A percentile compares a stretch with the other conserved stretches of the same genome.
phyloP scores from a whole-genome alignment of 2,113 vertebrate genomes.

The Nesogale talazaci region DNA sequence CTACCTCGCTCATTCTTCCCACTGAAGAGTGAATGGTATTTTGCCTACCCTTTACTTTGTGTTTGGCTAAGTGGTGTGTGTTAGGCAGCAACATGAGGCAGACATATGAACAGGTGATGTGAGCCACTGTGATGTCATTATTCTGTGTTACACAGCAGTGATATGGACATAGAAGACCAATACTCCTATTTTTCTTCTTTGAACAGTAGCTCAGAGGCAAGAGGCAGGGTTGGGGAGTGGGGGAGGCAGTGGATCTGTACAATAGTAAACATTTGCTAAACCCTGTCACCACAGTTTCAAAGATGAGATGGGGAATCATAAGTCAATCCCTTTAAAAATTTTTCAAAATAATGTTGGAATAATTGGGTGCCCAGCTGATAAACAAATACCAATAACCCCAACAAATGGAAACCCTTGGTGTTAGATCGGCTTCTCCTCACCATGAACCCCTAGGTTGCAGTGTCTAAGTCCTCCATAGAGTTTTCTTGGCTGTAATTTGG shows the following conservation, averaged over 20 bases:
- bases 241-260: neutral
- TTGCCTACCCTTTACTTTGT: neutral
- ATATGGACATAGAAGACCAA: conserved; percentile 31
- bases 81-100: neutral
- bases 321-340: conserved; percentile 30
- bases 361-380: neutral
- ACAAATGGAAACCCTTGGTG: too few species aligned
- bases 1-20: neutral
- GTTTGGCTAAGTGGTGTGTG: neutral
- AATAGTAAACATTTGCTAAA: neutral
- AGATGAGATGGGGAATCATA: neutral
- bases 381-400: neutral
- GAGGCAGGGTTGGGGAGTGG: neutral
- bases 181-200: conserved; percentile 10
- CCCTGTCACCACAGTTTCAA: conserved; percentile 1
- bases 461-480: neutral
- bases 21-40: neutral
- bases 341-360: conserved; percentile 36
- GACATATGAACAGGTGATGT: neutral
- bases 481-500: neutral
- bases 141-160: neutral
- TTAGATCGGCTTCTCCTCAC: too few species aligned
- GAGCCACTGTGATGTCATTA: neutral
- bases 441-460: too few species aligned
- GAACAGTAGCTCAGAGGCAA: neutral